These are phyloP conservation scores for Phalloptychus januarius DNA, from an alignment of 2,797 vertebrate species.

Conservation along the genomic window DNA sequence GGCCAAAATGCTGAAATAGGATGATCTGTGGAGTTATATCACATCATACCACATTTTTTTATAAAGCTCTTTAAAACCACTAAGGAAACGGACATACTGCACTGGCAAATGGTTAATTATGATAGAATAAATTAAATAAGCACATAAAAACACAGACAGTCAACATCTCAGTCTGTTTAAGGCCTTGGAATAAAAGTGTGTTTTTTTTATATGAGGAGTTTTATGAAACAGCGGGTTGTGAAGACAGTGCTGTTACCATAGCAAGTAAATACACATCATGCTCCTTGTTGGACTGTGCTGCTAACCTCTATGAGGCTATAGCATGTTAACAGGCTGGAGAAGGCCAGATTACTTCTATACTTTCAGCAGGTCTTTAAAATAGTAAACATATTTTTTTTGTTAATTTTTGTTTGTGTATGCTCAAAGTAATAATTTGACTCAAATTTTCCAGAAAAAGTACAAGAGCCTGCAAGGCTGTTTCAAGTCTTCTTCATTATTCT, in stretches of 20 bases:
- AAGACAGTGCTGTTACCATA: slow-evolving; percentile 66
- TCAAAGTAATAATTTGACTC: background rate
- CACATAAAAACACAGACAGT: background rate
- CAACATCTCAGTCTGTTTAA: background rate
- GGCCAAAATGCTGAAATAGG: slow-evolving; percentile 11
- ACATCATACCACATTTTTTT: background rate
- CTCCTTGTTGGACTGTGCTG: slow-evolving; percentile 43
- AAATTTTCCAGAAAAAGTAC: background rate
- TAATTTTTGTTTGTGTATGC: too few relatives aligned
- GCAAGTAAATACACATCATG: slow-evolving; percentile 68
- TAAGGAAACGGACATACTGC: background rate
- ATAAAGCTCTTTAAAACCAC: background rate
- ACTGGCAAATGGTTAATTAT: background rate
- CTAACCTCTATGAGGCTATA: slow-evolving; percentile 35
- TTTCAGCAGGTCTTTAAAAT: slow-evolving; percentile 33
- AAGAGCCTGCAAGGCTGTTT: background rate
- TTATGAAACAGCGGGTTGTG: slow-evolving; percentile 47
- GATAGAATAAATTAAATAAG: background rate
- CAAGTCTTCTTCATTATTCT: background rate
- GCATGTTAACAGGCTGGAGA: slow-evolving; percentile 42
- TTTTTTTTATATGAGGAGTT: slow-evolving; percentile 35
- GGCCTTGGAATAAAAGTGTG: background rate
- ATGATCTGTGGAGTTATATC: background rate
- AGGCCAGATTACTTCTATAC: slow-evolving; percentile 53
- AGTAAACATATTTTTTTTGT: background rate